phyloP scores from a whole-genome alignment of 2,797 vertebrate species.

The Sparus aurata region DNA sequence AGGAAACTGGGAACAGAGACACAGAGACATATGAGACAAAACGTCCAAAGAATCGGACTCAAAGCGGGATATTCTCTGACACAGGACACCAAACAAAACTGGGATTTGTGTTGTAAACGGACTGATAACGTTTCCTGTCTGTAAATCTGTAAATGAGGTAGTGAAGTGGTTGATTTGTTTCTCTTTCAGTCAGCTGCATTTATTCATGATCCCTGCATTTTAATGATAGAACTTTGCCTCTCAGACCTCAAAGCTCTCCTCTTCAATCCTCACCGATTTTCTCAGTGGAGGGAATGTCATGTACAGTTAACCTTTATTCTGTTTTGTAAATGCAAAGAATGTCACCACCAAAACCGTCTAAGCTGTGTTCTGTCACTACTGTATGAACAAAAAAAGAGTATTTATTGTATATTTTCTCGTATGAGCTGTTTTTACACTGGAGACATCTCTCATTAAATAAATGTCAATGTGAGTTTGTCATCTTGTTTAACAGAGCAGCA shows the following conservation, averaged over 20 bases:
- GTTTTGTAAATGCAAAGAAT: neutral
- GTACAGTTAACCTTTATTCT: neutral
- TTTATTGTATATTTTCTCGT: constrained; percentile 8
- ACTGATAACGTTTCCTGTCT: neutral
- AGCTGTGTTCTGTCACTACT: neutral
- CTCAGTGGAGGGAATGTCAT: neutral
- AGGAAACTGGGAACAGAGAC: neutral
- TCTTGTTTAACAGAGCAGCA: neutral
- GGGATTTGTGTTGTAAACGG: neutral
- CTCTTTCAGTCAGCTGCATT: neutral
- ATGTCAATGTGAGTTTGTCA: neutral
- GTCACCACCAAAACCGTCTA: neutral
- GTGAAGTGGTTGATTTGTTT: neutral
- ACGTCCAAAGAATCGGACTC: neutral
- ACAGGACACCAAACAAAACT: neutral
- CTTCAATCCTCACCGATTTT: neutral
- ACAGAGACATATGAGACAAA: neutral
- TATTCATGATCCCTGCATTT: neutral
- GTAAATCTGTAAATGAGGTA: constrained; percentile 35
- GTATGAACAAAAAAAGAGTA: neutral
- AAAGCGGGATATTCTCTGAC: neutral
- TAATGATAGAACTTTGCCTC: neutral
- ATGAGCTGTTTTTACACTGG: neutral
- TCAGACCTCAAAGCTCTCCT: too few relatives aligned
- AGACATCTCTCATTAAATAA: neutral